phyloP scores from a whole-genome alignment of 1,140 invertebrate genomes.

The Odontomachus brunneus region DNA sequence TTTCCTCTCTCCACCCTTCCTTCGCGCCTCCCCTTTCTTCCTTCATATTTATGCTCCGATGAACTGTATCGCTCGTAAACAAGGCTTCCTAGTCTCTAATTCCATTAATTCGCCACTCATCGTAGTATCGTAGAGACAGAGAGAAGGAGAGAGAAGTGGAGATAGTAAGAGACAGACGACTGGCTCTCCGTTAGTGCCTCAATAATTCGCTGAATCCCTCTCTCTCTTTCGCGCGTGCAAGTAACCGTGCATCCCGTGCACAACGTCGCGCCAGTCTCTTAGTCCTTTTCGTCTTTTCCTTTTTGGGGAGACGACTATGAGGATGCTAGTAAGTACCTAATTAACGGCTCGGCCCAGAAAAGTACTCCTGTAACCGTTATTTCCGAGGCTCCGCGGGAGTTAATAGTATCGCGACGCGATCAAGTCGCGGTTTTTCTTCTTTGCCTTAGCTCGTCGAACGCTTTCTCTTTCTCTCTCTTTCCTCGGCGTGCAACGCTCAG shows the following conservation, averaged over 20 bases:
- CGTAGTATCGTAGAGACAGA: conserved; percentile 70
- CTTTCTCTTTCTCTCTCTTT: conserved; percentile 28
- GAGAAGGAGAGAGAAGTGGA: conserved; percentile 18
- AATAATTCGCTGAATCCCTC: conserved; percentile 69
- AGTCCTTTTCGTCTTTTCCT: conserved; percentile 11
- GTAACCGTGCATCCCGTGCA: conserved; percentile 48
- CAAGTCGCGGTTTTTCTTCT: conserved; percentile 5
- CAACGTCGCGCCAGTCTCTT: conserved; percentile 1
- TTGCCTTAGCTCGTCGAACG: neutral
- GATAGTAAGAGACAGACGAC: too few relatives aligned
- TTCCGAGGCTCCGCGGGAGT: conserved; percentile 11
- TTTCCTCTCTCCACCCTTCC: conserved; percentile 25
- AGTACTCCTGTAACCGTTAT: conserved; percentile 29
- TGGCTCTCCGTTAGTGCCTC: conserved; percentile 71
- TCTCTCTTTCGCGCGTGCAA: neutral
- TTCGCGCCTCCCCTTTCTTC: conserved; percentile 10
- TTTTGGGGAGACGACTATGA: neutral
- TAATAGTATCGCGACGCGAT: conserved; percentile 23
- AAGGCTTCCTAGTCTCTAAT: conserved; percentile 70
- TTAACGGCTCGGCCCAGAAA: conserved; percentile 44
- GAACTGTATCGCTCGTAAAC: conserved; percentile 80
- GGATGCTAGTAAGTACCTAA: conserved; percentile 31
- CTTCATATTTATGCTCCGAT: conserved; percentile 81
- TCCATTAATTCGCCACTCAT: conserved; percentile 78
- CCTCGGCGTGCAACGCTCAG: neutral